Base-by-base conservation (phyloP, 2,888 invertebrate species). In the Drosophila demipolita region DNA sequence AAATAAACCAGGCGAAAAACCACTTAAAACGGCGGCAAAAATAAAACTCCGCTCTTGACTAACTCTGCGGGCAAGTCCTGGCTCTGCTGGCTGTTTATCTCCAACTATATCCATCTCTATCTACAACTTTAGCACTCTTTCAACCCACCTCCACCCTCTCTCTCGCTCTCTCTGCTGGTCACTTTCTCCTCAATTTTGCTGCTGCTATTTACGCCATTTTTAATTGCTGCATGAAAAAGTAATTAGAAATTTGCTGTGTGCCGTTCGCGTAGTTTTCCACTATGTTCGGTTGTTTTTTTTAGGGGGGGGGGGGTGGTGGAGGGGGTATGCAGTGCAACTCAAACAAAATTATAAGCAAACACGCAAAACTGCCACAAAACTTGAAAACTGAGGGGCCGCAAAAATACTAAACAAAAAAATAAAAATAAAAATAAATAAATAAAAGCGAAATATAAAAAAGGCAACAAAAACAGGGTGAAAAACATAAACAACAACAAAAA, bases 281-380 rank as follows among this genome's bases (percentile, higher is more conserved):
- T 58, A 45, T 45, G 26, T 69, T 73, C 33, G 29, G 42, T 63
- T 70, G 65, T 49, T 57, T 23, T 23, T 20, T n/a, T 29, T 29
- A 50, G 12, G 53, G 65, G 11, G 53, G 12, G 53, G 65, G 11
- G 29, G 36, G 20, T 40, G 52, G 54, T 55, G 61, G 54, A 49
- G 42, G 32, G 35, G 54, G 23, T 23, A 2, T 77, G 74, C 80
- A 73, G 33, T 83, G 83, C 78, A 85, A 85, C 90, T 87, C 80
- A 87, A 87, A 89, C 82, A 89, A 82, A 89, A 88, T 88, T 90
- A 90, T 90, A 87, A 87, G 84, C 89, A 88, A 90, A 88, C 89
- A 88, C 89, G 89, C 88, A 84, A 90, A 88, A 89, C 89, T 90
- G 83, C 87, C 90, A 86, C 90, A 89, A 87, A 87, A 89, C 85